phyloP scores from a whole-genome alignment of 2,888 invertebrate species.

The Adelognathus sp. region DNA sequence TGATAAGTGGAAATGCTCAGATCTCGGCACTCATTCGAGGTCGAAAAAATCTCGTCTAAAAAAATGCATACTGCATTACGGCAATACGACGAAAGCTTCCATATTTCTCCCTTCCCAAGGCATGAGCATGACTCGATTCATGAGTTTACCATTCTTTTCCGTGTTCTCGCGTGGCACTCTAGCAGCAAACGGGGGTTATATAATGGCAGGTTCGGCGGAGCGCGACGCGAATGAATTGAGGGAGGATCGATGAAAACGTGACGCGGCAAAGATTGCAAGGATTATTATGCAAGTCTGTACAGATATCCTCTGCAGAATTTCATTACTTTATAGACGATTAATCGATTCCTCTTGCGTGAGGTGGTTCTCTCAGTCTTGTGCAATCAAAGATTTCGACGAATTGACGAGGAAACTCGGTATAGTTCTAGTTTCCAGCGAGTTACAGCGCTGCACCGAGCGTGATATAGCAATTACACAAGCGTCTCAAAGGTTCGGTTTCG shows the following conservation, averaged over 20 bases:
- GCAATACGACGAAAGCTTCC: neutral
- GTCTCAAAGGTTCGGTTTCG: neutral
- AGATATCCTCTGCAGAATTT: slow-evolving; percentile 9
- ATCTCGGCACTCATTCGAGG: neutral
- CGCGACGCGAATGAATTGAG: slow-evolving; percentile 1
- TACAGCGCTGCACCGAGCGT: neutral
- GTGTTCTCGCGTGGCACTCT: neutral
- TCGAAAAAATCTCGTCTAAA: neutral
- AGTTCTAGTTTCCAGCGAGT: neutral
- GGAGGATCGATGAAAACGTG: slow-evolving; percentile 52
- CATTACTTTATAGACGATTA: slow-evolving; percentile 5
- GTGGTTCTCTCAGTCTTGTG: slow-evolving; percentile 3
- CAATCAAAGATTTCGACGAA: neutral
- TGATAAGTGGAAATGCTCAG: neutral
- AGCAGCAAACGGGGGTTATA: neutral
- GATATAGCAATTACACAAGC: neutral
- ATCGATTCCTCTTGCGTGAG: neutral
- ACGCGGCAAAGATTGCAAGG: slow-evolving; percentile 51
- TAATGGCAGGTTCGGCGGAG: neutral
- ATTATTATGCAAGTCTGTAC: slow-evolving; percentile 40
- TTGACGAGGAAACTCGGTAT: neutral
- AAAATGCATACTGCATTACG: too few species aligned
- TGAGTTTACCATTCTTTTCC: too few species aligned
- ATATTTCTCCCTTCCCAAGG: neutral
- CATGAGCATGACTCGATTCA: neutral